Evolutionary conservation across 2,888 invertebrate genomes (phyloP), one percentile per base, ranked within the genome.

Genomic region (Lydus trimaculatus): DNA sequence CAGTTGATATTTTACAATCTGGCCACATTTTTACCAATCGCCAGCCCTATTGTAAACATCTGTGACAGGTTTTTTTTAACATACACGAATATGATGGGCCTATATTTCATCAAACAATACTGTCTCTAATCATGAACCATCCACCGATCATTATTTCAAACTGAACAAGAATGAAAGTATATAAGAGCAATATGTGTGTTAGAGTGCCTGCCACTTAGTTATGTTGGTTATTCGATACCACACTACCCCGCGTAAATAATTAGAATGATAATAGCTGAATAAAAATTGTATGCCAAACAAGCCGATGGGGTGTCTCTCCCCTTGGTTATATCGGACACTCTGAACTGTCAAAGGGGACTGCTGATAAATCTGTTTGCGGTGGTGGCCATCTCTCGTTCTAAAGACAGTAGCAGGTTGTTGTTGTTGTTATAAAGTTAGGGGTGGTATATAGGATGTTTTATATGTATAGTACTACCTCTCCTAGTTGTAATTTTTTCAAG

Each of bases 261-360:
- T 85, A 85, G 84, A 84, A 85, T 84, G 83, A 85, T 85, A 85
- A 85, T 85, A 81, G 84, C 79, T 78, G 83, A 82, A 84, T 82
- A 84, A 85, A 85, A 84, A 84, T 82, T 82, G 82, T 81, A 81
- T 79, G 79, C 79, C 83, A 84, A 83, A 84, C 83, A 84, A 83
- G 79, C 82, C 70, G 73, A 73, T 76, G 79, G 80, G 82, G 80
- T 72, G 72, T 78, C 76, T 78, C 76, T 75, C 78, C 79, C 79
- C 63, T 60, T 78, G 76, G 64, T 9, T 74, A 73, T 70, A 77
- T 77, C 78, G 81, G 79, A 81, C 81, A 81, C 82, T 83, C 79
- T 76, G 75, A 78, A 79, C 82, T 84, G 84, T 84, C 83, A 82
- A 78, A 80, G 84, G 83, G 83, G 48, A 78, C 77, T 17, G 7